Conservation (phyloP, 2,888 invertebrate genomes). For the Molorchus minor region DNA sequence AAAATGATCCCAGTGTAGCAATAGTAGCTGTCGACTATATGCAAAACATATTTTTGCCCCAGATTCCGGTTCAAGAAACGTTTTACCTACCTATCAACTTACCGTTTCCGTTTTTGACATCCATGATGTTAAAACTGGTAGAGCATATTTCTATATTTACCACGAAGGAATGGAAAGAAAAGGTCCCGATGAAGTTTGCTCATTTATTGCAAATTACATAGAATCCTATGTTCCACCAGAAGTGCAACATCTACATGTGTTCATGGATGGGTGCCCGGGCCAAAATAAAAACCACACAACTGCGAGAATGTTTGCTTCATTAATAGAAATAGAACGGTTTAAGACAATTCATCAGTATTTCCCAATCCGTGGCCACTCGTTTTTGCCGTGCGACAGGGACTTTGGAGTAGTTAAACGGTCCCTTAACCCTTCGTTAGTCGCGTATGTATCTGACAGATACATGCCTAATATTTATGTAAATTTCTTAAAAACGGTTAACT, state of each 20-base stretch:
- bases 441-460: too few species aligned
- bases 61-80: slow-evolving; percentile 23
- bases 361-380: slow-evolving; percentile 4
- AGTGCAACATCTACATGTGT: background rate
- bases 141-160: slow-evolving; percentile 24
- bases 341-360: background rate
- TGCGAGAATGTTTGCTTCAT: too few species aligned
- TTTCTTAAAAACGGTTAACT: too few species aligned
- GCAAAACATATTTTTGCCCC: slow-evolving; percentile 24
- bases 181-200: slow-evolving; percentile 28
- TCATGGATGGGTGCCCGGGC: background rate
- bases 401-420: slow-evolving; percentile 37
- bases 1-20: slow-evolving; percentile 4
- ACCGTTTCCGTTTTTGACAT: slow-evolving; percentile 21
- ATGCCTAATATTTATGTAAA: too few species aligned
- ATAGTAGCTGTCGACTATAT: slow-evolving; percentile 23
- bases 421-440: too few species aligned
- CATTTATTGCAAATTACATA: slow-evolving; percentile 30
- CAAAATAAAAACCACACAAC: too few species aligned
- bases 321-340: background rate
- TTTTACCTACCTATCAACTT: slow-evolving; percentile 27
- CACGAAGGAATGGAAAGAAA: slow-evolving; percentile 28
- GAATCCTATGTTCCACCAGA: slow-evolving; percentile 5
- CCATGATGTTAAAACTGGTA: slow-evolving; percentile 20
- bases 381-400: slow-evolving; percentile 30